A percentile compares a stretch with the other conserved stretches of the same genome.
Conservation (phyloP, 2,797 vertebrate species). For the Odontamblyopus rebecca region DNA sequence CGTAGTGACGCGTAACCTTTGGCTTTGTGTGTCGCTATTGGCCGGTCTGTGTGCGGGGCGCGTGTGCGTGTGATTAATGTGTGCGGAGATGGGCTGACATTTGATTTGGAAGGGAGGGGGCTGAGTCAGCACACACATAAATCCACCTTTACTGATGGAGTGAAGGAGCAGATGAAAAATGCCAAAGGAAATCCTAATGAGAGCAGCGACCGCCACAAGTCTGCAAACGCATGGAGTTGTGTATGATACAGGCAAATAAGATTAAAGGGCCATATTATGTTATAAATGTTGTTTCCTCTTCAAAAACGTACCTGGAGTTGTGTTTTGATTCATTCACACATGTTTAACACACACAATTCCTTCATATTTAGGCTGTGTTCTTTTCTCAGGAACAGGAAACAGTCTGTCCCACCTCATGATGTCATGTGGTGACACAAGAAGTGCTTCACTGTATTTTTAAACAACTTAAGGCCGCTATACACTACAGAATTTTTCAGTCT, state of each 20-base stretch:
- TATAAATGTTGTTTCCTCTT: too few relatives aligned
- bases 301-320: too few relatives aligned
- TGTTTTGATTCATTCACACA: too few relatives aligned
- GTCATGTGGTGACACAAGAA: too few relatives aligned
- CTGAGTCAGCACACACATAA: conserved; percentile 70
- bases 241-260: not conserved
- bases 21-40: conserved; percentile 4
- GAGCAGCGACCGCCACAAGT: conserved; percentile 2
- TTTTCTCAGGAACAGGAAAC: too few relatives aligned
- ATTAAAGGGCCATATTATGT: too few relatives aligned
- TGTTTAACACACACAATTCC: too few relatives aligned
- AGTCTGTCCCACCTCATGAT: too few relatives aligned
- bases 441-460: too few relatives aligned
- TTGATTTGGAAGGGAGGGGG: conserved; percentile 63
- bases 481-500: too few relatives aligned
- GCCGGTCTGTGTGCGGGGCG: conserved; percentile 13
- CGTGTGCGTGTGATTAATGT: conserved; percentile 66
- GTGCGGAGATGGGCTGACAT: conserved; percentile 68
- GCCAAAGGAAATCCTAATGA: conserved; percentile 29
- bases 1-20: conserved; percentile 30
- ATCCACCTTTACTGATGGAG: conserved; percentile 59
- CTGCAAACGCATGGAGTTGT: conserved; percentile 5
- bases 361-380: too few relatives aligned
- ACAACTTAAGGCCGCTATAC: too few relatives aligned
- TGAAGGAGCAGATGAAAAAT: conserved; percentile 47